Base-by-base conservation (phyloP, 2,888 invertebrate species). In the Dusona sp. region DNA sequence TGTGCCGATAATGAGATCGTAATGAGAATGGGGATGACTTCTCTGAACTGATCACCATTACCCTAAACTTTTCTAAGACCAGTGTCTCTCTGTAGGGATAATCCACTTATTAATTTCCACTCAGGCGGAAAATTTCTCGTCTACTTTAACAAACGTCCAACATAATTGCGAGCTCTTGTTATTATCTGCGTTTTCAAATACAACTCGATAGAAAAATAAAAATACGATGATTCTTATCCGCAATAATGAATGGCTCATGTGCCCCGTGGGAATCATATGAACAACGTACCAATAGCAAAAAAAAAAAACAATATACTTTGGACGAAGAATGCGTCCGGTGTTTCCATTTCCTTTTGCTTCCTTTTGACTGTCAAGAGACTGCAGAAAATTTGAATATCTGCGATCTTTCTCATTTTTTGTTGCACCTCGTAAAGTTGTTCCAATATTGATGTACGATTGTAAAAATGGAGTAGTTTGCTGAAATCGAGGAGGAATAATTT, bases 211-310 rank as follows among this genome's bases (percentile, higher is more conserved):
- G 51, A 29, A 75, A 45, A 42, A 25, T 57, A 75, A 70, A 54
- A 33, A 68, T 29, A 75, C 57, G 51, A 25, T 29, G 83, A 86
- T 83, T 86, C 79, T 86, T 86, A 83, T 86, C 83, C 29, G 16
- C 9, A 77, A 80, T 83, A 80, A 86, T 77, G 79, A 74, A 79
- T 83, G 75, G 72, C 72, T 65, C 64, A 73, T 57, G 33, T 38
- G 64, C 25, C 25, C 42, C 83, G 86, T 86, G 86, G 57, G 86
- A 83, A 83, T 83, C 77, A 33, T 79, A 86, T 67, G 75, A 45
- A 61, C 16, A n/a, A 79, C 45, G 70, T 48, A 48, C 70, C 33
- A 33, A 70, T 78, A 79, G 33, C 11, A 13, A 42, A 42, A 64
- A 29, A 64, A 29, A 68, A 54, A 68, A 38, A 22, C 9, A 38